Evolutionary conservation across 1,140 invertebrate species (phyloP).

Genomic region (Rhagoletis zephyria): DNA sequence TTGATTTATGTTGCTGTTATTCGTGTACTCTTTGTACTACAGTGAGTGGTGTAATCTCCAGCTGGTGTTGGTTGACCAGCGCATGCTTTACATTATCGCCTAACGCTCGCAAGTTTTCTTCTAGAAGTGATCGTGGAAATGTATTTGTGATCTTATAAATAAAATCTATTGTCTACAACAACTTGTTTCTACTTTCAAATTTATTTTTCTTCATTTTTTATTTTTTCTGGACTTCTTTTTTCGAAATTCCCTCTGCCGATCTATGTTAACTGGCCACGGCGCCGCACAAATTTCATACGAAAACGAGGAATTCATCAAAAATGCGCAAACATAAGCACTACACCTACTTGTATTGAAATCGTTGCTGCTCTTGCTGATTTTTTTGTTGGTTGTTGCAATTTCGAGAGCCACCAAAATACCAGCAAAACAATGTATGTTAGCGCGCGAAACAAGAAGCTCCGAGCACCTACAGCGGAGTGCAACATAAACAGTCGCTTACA

Average conservation of each 20-base stretch:
- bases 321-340: slow-evolving; percentile 2
- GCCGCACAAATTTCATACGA: neutral
- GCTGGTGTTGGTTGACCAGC: no score
- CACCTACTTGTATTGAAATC: slow-evolving; percentile 24
- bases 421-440: neutral
- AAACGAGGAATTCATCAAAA: slow-evolving; percentile 11
- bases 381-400: neutral
- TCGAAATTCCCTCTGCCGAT: neutral
- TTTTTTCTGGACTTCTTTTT: neutral
- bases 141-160: neutral
- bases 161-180: neutral
- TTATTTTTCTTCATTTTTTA: no score
- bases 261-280: neutral
- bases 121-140: neutral
- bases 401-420: neutral
- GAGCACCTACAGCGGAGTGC: neutral
- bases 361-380: neutral
- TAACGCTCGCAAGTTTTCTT: no score
- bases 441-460: slow-evolving; percentile 3
- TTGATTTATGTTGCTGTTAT: no score
- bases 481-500: neutral
- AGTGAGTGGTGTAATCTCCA: no score
- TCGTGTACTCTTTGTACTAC: no score
- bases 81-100: no score
- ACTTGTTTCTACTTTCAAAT: no score